Conservation (phyloP, 2,113 vertebrate species). For the Kryptolebias marmoratus region DNA sequence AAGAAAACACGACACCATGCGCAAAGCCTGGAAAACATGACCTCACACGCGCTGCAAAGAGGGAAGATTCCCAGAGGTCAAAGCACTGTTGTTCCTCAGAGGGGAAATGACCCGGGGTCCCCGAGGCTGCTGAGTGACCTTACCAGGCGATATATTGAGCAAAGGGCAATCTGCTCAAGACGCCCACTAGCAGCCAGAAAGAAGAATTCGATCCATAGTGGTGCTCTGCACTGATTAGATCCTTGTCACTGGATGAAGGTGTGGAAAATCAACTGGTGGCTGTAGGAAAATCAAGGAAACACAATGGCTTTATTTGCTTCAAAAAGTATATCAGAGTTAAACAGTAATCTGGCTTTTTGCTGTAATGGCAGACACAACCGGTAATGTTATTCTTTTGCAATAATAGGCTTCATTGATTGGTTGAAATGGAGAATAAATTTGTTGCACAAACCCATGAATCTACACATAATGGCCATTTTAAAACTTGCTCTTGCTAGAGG, state of each 20-base stretch:
- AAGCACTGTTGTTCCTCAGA: slow-evolving; percentile 64
- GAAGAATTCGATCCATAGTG: slow-evolving; percentile 9
- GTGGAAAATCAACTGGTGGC: slow-evolving; percentile 32
- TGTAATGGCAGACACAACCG: not conserved
- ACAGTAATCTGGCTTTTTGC: not conserved
- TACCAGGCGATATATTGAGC: slow-evolving; percentile 60
- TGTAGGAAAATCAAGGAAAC: slow-evolving; percentile 22
- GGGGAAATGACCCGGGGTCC: slow-evolving; percentile 65
- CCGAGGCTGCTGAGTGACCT: slow-evolving; percentile 71
- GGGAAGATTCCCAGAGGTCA: slow-evolving; percentile 75
- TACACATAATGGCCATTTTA: too few relatives aligned
- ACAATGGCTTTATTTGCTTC: not conserved
- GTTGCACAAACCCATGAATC: not conserved
- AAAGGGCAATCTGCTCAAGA: slow-evolving; percentile 61
- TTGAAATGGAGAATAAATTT: not conserved
- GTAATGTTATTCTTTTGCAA: not conserved
- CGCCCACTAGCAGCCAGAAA: slow-evolving; percentile 49
- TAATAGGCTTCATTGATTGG: not conserved
- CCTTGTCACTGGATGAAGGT: slow-evolving; percentile 28
- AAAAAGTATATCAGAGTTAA: not conserved
- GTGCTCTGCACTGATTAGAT: slow-evolving; percentile 33
- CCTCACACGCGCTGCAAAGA: slow-evolving; percentile 62
- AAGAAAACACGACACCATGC: slow-evolving; percentile 59
- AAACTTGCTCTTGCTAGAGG: too few relatives aligned
- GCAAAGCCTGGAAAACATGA: slow-evolving; percentile 71